phyloP scores from a whole-genome alignment of 2,113 vertebrate genomes.

The Macroglossus sobrinus region DNA sequence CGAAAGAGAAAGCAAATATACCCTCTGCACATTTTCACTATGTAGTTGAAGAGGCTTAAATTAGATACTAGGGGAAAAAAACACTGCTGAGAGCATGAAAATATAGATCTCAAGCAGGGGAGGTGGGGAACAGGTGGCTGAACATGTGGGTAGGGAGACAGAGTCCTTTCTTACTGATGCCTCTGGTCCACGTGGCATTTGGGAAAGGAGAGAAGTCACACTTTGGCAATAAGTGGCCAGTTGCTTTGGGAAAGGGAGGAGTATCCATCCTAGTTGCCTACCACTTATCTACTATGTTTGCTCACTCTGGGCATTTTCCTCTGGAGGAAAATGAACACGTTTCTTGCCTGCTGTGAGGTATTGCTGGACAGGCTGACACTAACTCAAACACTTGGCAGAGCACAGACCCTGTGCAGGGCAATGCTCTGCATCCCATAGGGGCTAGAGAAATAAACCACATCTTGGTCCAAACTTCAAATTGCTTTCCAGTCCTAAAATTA shows the following conservation, averaged over 20 bases:
- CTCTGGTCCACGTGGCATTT: neutral
- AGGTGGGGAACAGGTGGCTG: neutral
- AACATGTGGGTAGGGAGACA: neutral
- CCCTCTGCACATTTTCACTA: neutral
- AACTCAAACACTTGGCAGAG: neutral
- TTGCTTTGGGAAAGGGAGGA: neutral
- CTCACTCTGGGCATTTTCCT: neutral
- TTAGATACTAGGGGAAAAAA: neutral
- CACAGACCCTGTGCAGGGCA: too few species aligned
- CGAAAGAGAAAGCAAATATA: neutral
- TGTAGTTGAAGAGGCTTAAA: neutral
- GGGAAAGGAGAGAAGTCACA: neutral
- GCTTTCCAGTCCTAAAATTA: neutral
- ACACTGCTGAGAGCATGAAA: neutral
- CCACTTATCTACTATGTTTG: neutral
- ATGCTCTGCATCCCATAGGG: neutral
- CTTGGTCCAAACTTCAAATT: neutral
- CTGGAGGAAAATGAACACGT: neutral
- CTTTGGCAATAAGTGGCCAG: neutral
- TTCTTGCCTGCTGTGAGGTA: neutral
- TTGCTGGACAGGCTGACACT: neutral
- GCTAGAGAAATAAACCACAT: neutral
- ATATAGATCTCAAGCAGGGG: neutral
- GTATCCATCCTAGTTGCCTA: neutral
- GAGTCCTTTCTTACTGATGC: neutral